Conservation (phyloP, 1,140 invertebrate species). For the Phenacoccus solenopsis region DNA sequence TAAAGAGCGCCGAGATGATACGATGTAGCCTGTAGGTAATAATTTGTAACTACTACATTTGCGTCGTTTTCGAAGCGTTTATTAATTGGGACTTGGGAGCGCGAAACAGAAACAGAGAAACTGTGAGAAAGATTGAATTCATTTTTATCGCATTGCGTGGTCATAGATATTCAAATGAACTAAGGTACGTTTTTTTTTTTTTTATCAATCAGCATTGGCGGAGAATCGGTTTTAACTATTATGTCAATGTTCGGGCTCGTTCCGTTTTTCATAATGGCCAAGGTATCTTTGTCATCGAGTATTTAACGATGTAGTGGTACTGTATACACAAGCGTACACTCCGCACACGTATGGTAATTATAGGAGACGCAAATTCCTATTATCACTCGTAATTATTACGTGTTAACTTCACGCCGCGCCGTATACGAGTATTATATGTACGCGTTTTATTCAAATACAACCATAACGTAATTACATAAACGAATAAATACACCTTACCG, state of each 20-base stretch:
- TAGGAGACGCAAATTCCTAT: background rate
- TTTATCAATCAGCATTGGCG: too few relatives aligned
- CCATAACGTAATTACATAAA: background rate
- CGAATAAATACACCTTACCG: background rate
- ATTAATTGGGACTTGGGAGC: background rate
- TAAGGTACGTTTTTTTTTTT: too few relatives aligned
- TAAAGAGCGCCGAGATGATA: background rate
- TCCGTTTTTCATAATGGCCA: too few relatives aligned
- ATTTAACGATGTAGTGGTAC: too few relatives aligned
- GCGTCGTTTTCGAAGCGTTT: background rate
- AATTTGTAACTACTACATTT: background rate
- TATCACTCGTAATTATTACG: background rate
- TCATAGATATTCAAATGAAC: too few relatives aligned
- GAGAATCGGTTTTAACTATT: too few relatives aligned
- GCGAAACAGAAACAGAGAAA: too few relatives aligned
- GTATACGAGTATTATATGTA: background rate
- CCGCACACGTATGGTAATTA: background rate
- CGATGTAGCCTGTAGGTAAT: background rate
- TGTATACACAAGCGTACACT: too few relatives aligned
- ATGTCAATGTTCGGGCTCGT: too few relatives aligned
- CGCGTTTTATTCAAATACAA: conserved; percentile 4
- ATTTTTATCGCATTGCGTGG: too few relatives aligned
- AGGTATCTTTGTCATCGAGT: too few relatives aligned
- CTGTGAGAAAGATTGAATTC: background rate
- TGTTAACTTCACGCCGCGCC: background rate